Evolutionary conservation across 2,888 invertebrate genomes (phyloP).

Genomic region (Leucophenga maculata): DNA sequence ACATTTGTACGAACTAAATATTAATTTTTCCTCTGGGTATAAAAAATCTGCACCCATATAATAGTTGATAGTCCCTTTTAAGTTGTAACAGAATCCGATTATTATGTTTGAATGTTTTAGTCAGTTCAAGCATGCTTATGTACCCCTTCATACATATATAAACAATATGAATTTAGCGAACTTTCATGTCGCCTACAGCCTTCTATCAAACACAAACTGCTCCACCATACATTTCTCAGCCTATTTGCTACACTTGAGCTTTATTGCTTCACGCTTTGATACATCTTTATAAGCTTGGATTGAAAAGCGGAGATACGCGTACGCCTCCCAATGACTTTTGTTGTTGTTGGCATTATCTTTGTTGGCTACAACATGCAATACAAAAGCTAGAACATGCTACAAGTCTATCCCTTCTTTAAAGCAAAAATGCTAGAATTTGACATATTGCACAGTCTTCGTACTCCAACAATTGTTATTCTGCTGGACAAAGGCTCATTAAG

Average conservation of each 20-base stretch:
- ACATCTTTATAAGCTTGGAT: conserved; percentile 47
- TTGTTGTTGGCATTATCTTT: conserved; percentile 28
- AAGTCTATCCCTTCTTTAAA: conserved; percentile 44
- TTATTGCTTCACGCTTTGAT: conserved; percentile 65
- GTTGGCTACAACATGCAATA: conserved; percentile 52
- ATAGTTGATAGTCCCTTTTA: too few relatives aligned
- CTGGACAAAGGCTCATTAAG: conserved; percentile 55
- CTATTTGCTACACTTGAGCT: conserved; percentile 47
- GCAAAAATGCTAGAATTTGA: conserved; percentile 46
- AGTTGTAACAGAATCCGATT: too few relatives aligned
- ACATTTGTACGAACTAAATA: too few relatives aligned
- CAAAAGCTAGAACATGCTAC: conserved; percentile 34
- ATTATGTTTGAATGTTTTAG: too few relatives aligned
- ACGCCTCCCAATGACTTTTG: conserved; percentile 32
- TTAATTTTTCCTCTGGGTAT: too few relatives aligned
- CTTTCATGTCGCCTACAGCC: too few relatives aligned
- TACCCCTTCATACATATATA: too few relatives aligned
- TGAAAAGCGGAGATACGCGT: conserved; percentile 26
- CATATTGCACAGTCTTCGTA: conserved; percentile 58
- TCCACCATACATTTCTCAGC: neutral
- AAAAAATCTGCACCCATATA: too few relatives aligned
- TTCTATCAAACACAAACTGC: too few relatives aligned
- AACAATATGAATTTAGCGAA: too few relatives aligned
- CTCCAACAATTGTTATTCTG: conserved; percentile 28
- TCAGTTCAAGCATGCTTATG: too few relatives aligned